These are phyloP conservation scores for Capitulum mitella DNA, from an alignment of 2,888 invertebrate species.

Conservation along the genomic window DNA sequence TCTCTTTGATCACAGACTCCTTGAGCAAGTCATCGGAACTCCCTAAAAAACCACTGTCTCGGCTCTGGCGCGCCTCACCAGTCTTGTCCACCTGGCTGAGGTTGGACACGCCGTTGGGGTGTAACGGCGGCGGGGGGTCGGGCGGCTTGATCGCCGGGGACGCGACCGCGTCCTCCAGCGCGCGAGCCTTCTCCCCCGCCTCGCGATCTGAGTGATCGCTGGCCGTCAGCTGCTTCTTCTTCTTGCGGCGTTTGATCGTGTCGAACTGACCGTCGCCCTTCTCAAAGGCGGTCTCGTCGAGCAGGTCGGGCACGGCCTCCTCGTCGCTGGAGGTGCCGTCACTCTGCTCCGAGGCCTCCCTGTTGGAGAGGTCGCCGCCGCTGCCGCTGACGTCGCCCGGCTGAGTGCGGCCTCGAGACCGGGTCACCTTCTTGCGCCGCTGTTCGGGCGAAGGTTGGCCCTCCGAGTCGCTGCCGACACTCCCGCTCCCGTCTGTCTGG, in stretches of 20 bases:
- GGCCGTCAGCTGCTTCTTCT: slow-evolving; percentile 53
- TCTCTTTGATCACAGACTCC: slow-evolving; percentile 44
- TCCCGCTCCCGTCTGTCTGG: slow-evolving; percentile 56
- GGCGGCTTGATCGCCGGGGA: neutral
- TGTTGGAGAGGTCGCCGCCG: neutral
- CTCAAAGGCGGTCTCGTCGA: slow-evolving; percentile 41
- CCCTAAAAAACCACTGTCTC: slow-evolving; percentile 82
- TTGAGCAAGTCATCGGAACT: slow-evolving; percentile 74
- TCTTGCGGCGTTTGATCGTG: slow-evolving; percentile 73
- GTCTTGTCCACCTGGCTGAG: slow-evolving; percentile 15
- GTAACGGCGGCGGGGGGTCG: neutral
- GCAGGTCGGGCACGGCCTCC: slow-evolving; percentile 30
- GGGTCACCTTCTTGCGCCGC: slow-evolving; percentile 53
- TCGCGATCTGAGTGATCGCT: neutral
- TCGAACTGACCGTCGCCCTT: slow-evolving; percentile 65
- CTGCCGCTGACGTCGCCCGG: slow-evolving; percentile 24
- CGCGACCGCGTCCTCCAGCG: neutral
- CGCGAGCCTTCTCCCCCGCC: neutral
- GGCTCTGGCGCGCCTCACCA: slow-evolving; percentile 54
- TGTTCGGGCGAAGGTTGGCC: slow-evolving; percentile 82
- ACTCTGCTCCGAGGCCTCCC: neutral
- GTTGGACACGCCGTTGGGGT: neutral
- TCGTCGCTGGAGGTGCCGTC: slow-evolving; percentile 29
- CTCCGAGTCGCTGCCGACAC: slow-evolving; percentile 84
- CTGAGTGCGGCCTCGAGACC: slow-evolving; percentile 32